A percentile compares a stretch with the other conserved stretches of the same genome.
Evolutionary conservation across 2,797 vertebrate species (phyloP).

Genomic region (Kryptopterus vitreolus): DNA sequence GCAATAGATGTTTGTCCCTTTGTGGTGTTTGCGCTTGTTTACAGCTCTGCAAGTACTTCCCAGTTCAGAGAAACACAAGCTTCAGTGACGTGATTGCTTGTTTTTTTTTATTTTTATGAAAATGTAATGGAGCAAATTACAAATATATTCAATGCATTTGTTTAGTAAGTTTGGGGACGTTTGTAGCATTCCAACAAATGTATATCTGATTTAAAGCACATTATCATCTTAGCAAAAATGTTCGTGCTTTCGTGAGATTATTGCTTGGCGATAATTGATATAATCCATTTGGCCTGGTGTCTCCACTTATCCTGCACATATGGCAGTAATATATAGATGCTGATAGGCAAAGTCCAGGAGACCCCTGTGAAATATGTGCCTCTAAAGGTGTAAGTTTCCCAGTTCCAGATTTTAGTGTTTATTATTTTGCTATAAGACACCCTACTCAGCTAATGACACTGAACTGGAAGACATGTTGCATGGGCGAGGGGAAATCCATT

Average conservation of each 20-base stretch:
- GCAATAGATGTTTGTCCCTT: constrained; percentile 58
- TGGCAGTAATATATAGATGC: constrained; percentile 62
- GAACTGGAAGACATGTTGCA: not conserved
- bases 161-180: constrained; percentile 53
- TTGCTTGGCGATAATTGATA: constrained; percentile 63
- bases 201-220: constrained; percentile 57
- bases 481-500: not conserved
- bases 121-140: constrained; percentile 58
- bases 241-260: constrained; percentile 61
- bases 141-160: constrained; percentile 60
- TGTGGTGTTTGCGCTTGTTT: constrained; percentile 65
- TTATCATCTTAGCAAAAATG: constrained; percentile 56
- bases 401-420: not conserved
- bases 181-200: constrained; percentile 38
- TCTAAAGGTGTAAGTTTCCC: constrained; percentile 31
- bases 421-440: not conserved
- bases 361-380: constrained; percentile 55
- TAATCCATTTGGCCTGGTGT: constrained; percentile 63
- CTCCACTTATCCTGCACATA: constrained; percentile 57
- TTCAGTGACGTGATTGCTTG: constrained; percentile 53
- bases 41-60: constrained; percentile 36
- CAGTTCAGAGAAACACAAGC: constrained; percentile 25
- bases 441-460: not conserved
- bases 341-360: constrained; percentile 56
- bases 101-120: constrained; percentile 32